Evolutionary conservation across 1,140 invertebrate species (phyloP), one percentile per base, ranked within the genome.

Genomic region (Schlechtendalia chinensis): DNA sequence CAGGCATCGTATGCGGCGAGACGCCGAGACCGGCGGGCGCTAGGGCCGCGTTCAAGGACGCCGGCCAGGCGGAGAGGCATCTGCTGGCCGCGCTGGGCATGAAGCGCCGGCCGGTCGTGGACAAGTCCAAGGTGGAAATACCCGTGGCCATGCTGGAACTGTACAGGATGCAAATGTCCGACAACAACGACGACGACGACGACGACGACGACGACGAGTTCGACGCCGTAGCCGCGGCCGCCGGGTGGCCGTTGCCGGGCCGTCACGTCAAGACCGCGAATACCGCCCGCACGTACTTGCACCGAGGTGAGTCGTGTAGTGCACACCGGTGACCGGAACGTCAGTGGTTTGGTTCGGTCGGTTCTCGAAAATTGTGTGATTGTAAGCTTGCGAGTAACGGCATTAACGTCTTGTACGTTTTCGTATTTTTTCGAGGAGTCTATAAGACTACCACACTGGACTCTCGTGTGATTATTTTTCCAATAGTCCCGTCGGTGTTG

Each of bases 271-370:
- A 89, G 81, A 89, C 89, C 79, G 93, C 94, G 81, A 96, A 96
- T 86, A 96, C 94, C 56, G 92, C 95, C 54, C 88, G 94, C 83
- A 93, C 93, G 86, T 96, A 94, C 87, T 89, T 90, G 83, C 94
- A 96, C 87, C 86, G 90, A 87, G 92, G 93, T 94, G 85, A 88
- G 89, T 88, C n/a, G n/a, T n/a, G n/a, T n/a, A n/a, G n/a, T n/a
- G n/a, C n/a, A n/a, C n/a, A n/a, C n/a, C n/a, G n/a, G n/a, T n/a
- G n/a, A n/a, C n/a, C n/a, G n/a, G n/a, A n/a, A n/a, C n/a, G n/a
- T n/a, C n/a, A n/a, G n/a, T n/a, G n/a, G n/a, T n/a, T n/a, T n/a
- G n/a, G n/a, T n/a, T n/a, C n/a, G n/a, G n/a, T n/a, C n/a, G n/a
- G n/a, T n/a, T n/a, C n/a, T n/a, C n/a, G n/a, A n/a, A n/a, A n/a